Base-by-base conservation (phyloP, 2,888 invertebrate species). In the Yponomeuta plumbellus region DNA sequence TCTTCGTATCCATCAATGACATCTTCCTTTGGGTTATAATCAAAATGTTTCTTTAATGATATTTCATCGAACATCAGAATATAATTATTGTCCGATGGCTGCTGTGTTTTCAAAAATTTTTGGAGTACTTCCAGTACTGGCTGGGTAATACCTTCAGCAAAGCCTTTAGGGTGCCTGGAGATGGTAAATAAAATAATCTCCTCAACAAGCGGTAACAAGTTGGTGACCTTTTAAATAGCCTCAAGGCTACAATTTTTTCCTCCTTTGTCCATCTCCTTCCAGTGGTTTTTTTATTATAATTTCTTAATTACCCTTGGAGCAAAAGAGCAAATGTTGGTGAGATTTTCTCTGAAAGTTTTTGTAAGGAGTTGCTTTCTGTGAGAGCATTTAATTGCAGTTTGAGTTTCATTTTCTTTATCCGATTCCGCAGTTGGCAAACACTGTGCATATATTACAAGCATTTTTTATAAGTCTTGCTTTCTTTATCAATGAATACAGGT, bases 1-100 rank as follows among this genome's bases (percentile, higher is more conserved):
- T 67, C 67, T 66, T 68, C 67, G 26, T 20, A 68, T 1, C 68
- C 68, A 61, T 68, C 66, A 13, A 68, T 67, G 0, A 56, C 13
- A 34, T 68, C 68, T 22, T 21, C n/a, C 64, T 66, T 68, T 13
- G n/a, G 5, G 17, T 66, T 56, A 58, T 68, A 63, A 11, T 64
- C 11, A 8, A 66, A 22, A 66, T 68, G 61, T 40, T 68, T 68
- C 21, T 39, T 56, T 56, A 63, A 26, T 34, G 56, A 64, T 44
- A 66, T 66, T 64, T 66, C 66, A 40, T 66, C 66, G 52, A 66
- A 66, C 62, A 66, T 34, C 13, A 66, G 20, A 21, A 63, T 39
- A 57, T 52, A 56, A 17, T 22, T 17, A 66, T 66, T 66, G 11
- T 66, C 66, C 8, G 20, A 23, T 63, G 57, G 26, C 39, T 39